Evolutionary conservation across 2,888 invertebrate species (phyloP).

Genomic region (Euclidia mi): DNA sequence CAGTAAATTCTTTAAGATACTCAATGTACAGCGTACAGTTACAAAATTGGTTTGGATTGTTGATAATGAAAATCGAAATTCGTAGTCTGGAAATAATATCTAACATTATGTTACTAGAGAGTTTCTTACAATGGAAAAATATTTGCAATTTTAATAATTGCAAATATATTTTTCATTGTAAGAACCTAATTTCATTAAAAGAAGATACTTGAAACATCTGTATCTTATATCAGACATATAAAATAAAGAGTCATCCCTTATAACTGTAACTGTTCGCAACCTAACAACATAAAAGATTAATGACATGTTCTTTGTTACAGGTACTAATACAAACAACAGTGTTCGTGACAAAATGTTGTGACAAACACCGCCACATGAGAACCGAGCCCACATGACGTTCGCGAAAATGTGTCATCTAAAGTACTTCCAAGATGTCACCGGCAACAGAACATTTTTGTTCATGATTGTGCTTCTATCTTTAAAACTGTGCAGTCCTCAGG

Average conservation of each 20-base stretch:
- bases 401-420: conserved; percentile 80
- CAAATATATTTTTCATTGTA: no score
- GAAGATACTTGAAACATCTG: no score
- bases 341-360: conserved; percentile 71
- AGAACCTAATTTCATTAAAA: no score
- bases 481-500: conserved; percentile 85
- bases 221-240: no score
- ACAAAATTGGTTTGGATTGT: no score
- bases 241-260: background rate
- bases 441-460: conserved; percentile 81
- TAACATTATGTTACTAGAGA: no score
- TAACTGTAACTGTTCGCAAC: background rate
- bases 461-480: conserved; percentile 82
- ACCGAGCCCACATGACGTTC: conserved; percentile 33
- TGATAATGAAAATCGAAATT: no score
- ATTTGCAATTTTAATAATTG: no score
- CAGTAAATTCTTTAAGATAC: no score
- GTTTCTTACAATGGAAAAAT: no score
- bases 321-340: conserved; percentile 52
- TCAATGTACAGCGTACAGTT: no score
- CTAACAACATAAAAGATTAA: conserved; percentile 5
- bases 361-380: conserved; percentile 61
- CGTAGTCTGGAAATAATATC: no score
- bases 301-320: conserved; percentile 69
- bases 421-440: conserved; percentile 73